Evolutionary conservation across 2,113 vertebrate genomes (phyloP), one percentile per base, ranked within the genome.

Genomic region (Poeciliopsis retropinna): DNA sequence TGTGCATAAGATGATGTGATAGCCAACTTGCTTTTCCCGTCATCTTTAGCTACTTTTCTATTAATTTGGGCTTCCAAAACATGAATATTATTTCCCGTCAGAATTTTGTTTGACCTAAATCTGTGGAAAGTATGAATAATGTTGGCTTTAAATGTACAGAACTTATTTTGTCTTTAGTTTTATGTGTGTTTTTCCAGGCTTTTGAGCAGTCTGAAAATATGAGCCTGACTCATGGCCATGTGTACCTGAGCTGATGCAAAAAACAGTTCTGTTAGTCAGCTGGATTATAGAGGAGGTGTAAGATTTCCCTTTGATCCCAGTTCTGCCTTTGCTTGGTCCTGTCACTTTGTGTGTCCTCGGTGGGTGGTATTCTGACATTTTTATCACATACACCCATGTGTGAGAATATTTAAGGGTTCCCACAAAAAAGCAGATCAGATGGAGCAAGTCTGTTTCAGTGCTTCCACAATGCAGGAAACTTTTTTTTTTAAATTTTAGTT

Each of bases 301-400:
- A 67, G 37, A 44, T 67, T 44, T 41, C 11, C 64, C 37, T 65
- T 65, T 67, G 65, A 47, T 67, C 27, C 14, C n/a, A 67, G 65
- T 15, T 67, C 14, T 47, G 65, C 32, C 39, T 28, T 37, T 29
- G 14, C 9, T 32, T 9, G 9, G 31, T 37, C 63, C 8, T 37
- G 31, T 37, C 63, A 64, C 22, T 22, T 34, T 29, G 28, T 62
- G 60, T 62, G 28, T 30, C 29, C 28, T 62, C 13, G 15, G 31
- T 64, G 31, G 31, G 63, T 64, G 31, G 63, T n/a, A 34, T 11
- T 5, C 5, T 34, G 22, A 37, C 31, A 75, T 75, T 60, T 66
- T 74, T 39, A 60, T 57, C 51, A 57, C 51, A 41, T 77, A 60
- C 9, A 31, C 14, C 44, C 22, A 54, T 31, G 27, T 65, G 62